Evolutionary conservation across 30 jellyfish, hydroid and myxozoan species (phyloP).

Genomic region (Aurelia aurita): DNA sequence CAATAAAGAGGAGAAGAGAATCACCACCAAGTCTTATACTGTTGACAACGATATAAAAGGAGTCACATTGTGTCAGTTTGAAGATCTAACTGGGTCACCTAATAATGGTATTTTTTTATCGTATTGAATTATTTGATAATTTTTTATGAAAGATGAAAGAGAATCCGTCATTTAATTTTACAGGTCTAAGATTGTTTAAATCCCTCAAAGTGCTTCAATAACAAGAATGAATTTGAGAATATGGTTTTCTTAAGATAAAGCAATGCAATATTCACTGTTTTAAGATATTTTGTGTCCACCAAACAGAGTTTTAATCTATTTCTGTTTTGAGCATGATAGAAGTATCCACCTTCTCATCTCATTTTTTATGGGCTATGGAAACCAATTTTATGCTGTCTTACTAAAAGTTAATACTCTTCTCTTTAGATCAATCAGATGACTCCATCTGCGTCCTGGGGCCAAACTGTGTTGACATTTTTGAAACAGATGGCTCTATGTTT

Average conservation of each 20-base stretch:
- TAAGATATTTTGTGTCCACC: no score
- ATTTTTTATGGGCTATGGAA: no score
- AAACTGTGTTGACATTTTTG: slow-evolving; percentile 59
- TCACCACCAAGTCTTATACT: slow-evolving; percentile 50
- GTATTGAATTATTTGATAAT: background rate
- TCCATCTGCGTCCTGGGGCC: slow-evolving; percentile 80
- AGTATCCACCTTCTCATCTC: no score
- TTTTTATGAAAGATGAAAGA: background rate
- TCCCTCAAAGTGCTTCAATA: no score
- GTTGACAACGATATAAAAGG: slow-evolving; percentile 69
- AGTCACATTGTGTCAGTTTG: slow-evolving; percentile 36
- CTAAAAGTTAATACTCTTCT: background rate
- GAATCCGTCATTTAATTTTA: background rate
- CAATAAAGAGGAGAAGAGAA: slow-evolving; percentile 11
- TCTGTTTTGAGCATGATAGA: no score
- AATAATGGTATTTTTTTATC: background rate
- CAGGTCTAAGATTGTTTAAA: no score
- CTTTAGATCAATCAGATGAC: slow-evolving; percentile 15
- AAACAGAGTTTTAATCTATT: no score
- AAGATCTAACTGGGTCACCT: slow-evolving; percentile 1
- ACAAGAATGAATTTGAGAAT: no score
- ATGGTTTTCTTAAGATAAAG: background rate
- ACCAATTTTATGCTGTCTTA: no score
- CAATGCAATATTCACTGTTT: no score
- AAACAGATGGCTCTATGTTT: slow-evolving; percentile 69